Conservation (phyloP, 2,888 invertebrate genomes). For the Drosophila flavopinicola region DNA sequence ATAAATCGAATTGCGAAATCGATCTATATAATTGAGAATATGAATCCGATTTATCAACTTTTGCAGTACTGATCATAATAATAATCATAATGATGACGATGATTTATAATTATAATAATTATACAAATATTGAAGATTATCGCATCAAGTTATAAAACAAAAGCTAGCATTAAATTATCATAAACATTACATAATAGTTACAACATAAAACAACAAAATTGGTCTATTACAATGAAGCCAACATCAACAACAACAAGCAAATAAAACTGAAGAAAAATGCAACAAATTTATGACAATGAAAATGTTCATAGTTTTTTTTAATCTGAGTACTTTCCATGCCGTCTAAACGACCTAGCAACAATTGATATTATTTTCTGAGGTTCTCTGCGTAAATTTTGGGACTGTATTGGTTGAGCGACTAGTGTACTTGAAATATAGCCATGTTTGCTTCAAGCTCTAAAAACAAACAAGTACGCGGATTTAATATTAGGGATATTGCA, state of each 20-base stretch:
- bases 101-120: slow-evolving; percentile 38
- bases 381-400: background rate
- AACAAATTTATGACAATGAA: slow-evolving; percentile 24
- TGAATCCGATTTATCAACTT: slow-evolving; percentile 41
- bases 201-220: slow-evolving; percentile 48
- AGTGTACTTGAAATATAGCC: background rate
- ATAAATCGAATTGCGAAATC: slow-evolving; percentile 28
- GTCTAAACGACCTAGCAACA: background rate
- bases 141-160: slow-evolving; percentile 54
- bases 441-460: background rate
- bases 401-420: background rate
- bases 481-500: slow-evolving; percentile 9
- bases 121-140: slow-evolving; percentile 40
- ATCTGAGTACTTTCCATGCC: background rate
- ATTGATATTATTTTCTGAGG: background rate
- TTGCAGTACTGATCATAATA: slow-evolving; percentile 56
- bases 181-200: slow-evolving; percentile 70
- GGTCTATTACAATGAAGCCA: slow-evolving; percentile 62
- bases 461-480: too few species aligned
- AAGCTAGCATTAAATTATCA: slow-evolving; percentile 71
- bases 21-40: slow-evolving; percentile 33
- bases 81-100: slow-evolving; percentile 15
- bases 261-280: slow-evolving; percentile 55
- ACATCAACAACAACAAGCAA: slow-evolving; percentile 50
- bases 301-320: slow-evolving; percentile 15